These are phyloP conservation scores for Serinus canaria DNA, from an alignment of 2,113 vertebrate species.

Conservation along the genomic window DNA sequence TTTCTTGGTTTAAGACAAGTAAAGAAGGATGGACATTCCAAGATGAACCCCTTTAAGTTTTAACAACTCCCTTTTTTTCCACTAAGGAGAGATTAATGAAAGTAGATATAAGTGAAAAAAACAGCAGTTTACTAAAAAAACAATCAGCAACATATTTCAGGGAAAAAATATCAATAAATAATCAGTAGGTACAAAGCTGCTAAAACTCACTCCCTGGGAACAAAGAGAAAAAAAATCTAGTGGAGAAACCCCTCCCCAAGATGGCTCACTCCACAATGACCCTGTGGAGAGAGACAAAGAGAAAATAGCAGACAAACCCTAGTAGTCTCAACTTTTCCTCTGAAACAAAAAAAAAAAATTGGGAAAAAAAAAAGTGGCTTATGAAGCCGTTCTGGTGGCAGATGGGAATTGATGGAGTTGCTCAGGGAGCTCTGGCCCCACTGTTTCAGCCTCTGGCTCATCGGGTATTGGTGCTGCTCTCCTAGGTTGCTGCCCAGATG, in stretches of 20 bases:
- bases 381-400: rapidly evolving
- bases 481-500: not conserved
- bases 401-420: rapidly evolving
- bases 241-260: not conserved
- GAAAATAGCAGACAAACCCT: rapidly evolving
- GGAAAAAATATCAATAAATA: not conserved
- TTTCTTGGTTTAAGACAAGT: not conserved
- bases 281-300: not conserved
- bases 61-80: not conserved
- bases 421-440: rapidly evolving
- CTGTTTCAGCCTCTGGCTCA: not conserved
- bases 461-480: rapidly evolving
- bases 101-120: not conserved
- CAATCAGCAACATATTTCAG: not conserved
- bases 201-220: not conserved
- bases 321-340: no score
- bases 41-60: not conserved
- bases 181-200: not conserved
- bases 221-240: not conserved
- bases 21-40: not conserved
- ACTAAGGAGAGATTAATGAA: not conserved
- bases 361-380: rapidly evolving
- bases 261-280: rapidly evolving
- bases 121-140: not conserved
- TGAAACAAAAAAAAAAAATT: not conserved